Conservation (phyloP, 2,888 invertebrate species). For the Drosophila eohydei region DNA sequence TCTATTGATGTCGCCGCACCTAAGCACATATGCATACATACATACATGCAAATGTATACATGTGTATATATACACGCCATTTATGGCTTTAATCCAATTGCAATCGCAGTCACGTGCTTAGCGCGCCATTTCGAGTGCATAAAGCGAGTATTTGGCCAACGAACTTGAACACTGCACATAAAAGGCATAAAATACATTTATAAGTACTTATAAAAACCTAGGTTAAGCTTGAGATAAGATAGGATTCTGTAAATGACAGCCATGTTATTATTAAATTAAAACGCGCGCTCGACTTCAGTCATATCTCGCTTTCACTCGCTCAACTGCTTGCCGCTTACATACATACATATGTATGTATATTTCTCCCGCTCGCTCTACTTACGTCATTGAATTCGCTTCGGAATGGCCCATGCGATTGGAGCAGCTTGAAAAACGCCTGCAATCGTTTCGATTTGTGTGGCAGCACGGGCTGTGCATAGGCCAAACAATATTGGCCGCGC, state of each 20-base stretch:
- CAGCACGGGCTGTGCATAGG: constrained; percentile 87
- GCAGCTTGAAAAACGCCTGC: constrained; percentile 85
- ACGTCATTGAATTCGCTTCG: constrained; percentile 89
- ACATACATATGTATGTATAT: too few relatives aligned
- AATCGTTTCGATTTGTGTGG: constrained; percentile 85
- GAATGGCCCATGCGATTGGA: constrained; percentile 88
- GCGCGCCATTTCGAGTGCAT: constrained; percentile 34
- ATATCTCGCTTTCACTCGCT: background rate
- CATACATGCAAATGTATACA: background rate
- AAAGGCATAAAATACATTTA: constrained; percentile 5
- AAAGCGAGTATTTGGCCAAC: constrained; percentile 46
- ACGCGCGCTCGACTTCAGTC: background rate
- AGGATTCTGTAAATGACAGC: background rate
- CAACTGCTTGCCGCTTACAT: background rate
- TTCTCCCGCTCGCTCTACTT: constrained; percentile 83
- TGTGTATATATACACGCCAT: constrained; percentile 1
- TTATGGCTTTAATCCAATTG: constrained; percentile 34
- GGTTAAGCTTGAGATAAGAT: constrained; percentile 5
- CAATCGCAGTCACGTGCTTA: constrained; percentile 48
- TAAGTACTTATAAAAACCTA: constrained; percentile 1
- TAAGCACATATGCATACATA: background rate
- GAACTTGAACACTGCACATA: constrained; percentile 33
- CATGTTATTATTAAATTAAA: background rate
- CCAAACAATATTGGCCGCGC: constrained; percentile 88
- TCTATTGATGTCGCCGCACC: constrained; percentile 15